Conservation (phyloP, 2,797 vertebrate species). For the Coregonus suidteri region DNA sequence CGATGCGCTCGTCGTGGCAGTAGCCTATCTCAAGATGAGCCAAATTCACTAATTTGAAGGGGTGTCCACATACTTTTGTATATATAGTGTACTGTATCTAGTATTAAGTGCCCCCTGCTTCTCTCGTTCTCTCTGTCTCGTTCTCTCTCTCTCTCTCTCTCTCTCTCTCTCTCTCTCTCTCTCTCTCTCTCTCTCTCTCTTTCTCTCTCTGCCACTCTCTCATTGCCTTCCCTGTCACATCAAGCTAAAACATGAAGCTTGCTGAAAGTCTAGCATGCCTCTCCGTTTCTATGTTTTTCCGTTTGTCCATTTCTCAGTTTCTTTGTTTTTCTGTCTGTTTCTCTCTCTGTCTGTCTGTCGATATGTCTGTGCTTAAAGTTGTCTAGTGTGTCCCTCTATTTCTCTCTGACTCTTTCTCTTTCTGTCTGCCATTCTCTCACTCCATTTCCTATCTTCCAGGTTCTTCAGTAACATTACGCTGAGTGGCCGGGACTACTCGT, state of each 20-base stretch:
- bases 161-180: neutral
- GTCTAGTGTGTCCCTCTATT: neutral
- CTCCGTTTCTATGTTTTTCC: neutral
- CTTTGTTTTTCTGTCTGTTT: constrained; percentile 1
- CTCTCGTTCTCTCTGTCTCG: neutral
- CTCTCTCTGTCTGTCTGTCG: neutral
- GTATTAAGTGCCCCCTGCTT: neutral
- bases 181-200: neutral
- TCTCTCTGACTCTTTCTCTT: neutral
- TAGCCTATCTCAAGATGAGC: too few species aligned
- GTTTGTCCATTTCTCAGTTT: neutral
- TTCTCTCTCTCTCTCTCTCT: neutral
- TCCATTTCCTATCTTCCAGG: constrained; percentile 57
- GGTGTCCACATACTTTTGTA: too few species aligned
- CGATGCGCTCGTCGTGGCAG: too few species aligned
- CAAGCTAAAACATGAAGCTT: neutral
- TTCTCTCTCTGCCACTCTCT: neutral
- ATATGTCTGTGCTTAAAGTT: neutral
- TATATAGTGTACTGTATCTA: too few species aligned
- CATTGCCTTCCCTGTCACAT: constrained; percentile 4
- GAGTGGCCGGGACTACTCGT: constrained; percentile 82
- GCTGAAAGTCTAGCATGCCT: neutral
- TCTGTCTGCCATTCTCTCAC: constrained; percentile 1
- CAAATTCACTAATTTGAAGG: too few species aligned
- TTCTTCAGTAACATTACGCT: constrained; percentile 86